Conservation (phyloP, 2,888 invertebrate species). For the Drosophila algonquin region DNA sequence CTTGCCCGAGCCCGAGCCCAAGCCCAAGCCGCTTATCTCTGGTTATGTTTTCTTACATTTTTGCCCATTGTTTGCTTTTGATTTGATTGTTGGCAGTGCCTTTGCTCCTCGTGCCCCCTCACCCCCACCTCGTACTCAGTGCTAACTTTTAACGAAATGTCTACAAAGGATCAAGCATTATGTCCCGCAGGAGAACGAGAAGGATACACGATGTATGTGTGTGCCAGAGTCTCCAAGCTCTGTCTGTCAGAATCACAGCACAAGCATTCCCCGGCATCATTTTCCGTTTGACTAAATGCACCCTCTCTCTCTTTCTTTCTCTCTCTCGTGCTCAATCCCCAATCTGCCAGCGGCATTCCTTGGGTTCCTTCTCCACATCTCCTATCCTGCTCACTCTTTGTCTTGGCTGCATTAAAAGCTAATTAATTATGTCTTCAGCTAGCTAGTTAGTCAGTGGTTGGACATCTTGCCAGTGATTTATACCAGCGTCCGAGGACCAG, state of each 20-base stretch:
- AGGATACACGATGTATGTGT: not conserved
- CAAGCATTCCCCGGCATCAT: constrained; percentile 68
- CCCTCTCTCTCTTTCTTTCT: constrained; percentile 27
- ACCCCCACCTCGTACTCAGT: constrained; percentile 2
- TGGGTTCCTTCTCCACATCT: constrained; percentile 10
- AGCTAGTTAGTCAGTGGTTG: constrained; percentile 52
- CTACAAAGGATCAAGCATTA: constrained; percentile 78
- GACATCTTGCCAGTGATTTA: constrained; percentile 64
- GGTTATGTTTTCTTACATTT: constrained; percentile 80
- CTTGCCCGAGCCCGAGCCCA: constrained; percentile 44
- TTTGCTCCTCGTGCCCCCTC: constrained; percentile 9
- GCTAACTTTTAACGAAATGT: constrained; percentile 80
- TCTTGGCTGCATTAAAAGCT: constrained; percentile 70
- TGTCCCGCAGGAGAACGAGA: constrained; percentile 24
- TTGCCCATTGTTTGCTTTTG: constrained; percentile 79
- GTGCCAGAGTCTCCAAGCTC: constrained; percentile 13
- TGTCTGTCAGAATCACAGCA: constrained; percentile 68
- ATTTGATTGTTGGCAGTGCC: constrained; percentile 78
- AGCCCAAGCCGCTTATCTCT: constrained; percentile 75
- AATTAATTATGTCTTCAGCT: constrained; percentile 73
- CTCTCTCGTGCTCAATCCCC: constrained; percentile 17
- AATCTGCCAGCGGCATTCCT: constrained; percentile 60
- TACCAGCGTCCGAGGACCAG: constrained; percentile 23
- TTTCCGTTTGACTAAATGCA: constrained; percentile 80
- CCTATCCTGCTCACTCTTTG: not conserved